phyloP scores from a whole-genome alignment of 2,797 vertebrate species.

The Peromyscus nudipes region DNA sequence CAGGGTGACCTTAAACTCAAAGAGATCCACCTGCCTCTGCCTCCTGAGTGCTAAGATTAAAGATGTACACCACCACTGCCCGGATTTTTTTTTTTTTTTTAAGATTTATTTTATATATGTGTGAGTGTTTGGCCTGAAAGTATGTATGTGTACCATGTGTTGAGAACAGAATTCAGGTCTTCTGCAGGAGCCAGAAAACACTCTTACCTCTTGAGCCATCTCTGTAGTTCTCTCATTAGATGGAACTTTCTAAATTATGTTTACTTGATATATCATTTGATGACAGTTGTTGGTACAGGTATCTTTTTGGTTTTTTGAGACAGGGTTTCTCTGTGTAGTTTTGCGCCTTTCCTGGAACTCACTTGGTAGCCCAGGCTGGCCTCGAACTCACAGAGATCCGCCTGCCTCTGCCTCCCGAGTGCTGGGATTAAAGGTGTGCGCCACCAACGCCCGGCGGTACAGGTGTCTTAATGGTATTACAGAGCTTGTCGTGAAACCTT shows the following conservation, averaged over 20 bases:
- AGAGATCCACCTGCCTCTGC: neutral
- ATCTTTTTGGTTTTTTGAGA: too few relatives aligned
- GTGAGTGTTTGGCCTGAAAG: neutral
- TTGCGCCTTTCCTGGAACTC: too few relatives aligned
- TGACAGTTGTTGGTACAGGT: neutral
- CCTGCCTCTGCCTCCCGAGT: too few relatives aligned
- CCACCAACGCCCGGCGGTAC: too few relatives aligned
- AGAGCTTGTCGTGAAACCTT: neutral
- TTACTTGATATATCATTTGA: neutral
- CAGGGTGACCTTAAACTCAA: neutral
- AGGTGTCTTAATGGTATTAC: neutral
- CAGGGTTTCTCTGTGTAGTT: too few relatives aligned
- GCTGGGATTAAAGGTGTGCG: too few relatives aligned
- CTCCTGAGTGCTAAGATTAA: too few relatives aligned
- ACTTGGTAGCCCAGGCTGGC: too few relatives aligned
- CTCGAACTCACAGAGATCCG: too few relatives aligned
- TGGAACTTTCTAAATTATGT: neutral
- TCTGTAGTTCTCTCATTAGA: neutral
- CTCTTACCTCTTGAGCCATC: neutral
- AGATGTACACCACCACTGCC: too few relatives aligned
- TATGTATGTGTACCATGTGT: neutral
- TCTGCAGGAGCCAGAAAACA: neutral
- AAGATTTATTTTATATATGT: neutral
- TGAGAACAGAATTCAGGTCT: neutral
- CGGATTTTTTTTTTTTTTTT: neutral